Evolutionary conservation across 2,113 vertebrate species (phyloP).

Genomic region (Hemiscyllium ocellatum): DNA sequence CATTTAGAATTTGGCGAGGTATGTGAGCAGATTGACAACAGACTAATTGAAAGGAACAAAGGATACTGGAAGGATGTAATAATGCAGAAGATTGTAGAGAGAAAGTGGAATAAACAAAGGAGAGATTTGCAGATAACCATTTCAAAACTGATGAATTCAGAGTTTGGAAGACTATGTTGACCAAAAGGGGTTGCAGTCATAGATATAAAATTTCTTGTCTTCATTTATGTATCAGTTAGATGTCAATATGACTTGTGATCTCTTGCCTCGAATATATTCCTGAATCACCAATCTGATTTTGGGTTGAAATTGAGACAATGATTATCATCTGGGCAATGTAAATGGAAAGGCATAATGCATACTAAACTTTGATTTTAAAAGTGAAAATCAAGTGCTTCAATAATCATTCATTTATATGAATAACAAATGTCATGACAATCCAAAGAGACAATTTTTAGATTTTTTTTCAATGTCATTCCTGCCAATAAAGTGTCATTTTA

Average conservation of each 20-base stretch:
- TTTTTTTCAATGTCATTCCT: too few species aligned
- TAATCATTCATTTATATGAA: too few species aligned
- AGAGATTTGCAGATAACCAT: neutral
- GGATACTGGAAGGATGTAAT: neutral
- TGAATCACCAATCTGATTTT: too few species aligned
- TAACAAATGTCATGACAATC: too few species aligned
- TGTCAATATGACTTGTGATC: neutral
- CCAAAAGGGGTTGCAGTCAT: neutral
- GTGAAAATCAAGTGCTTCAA: too few species aligned
- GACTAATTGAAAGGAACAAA: neutral
- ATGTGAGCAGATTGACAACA: neutral
- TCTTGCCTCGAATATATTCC: neutral
- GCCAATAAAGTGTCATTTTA: too few species aligned
- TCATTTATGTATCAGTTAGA: neutral
- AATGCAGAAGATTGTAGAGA: neutral
- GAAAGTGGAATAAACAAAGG: neutral
- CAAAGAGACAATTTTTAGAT: too few species aligned
- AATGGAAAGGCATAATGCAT: too few species aligned
- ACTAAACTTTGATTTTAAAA: too few species aligned
- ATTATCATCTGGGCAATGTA: too few species aligned
- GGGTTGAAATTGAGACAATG: too few species aligned
- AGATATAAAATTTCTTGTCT: neutral
- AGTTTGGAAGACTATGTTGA: neutral
- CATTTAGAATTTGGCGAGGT: neutral
- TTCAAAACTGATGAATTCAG: neutral